Percentiles rank a stretch among this genome's conserved stretches.
Evolutionary conservation across 2,113 vertebrate genomes (phyloP).

Genomic region (Xiphorhynchus elegans): DNA sequence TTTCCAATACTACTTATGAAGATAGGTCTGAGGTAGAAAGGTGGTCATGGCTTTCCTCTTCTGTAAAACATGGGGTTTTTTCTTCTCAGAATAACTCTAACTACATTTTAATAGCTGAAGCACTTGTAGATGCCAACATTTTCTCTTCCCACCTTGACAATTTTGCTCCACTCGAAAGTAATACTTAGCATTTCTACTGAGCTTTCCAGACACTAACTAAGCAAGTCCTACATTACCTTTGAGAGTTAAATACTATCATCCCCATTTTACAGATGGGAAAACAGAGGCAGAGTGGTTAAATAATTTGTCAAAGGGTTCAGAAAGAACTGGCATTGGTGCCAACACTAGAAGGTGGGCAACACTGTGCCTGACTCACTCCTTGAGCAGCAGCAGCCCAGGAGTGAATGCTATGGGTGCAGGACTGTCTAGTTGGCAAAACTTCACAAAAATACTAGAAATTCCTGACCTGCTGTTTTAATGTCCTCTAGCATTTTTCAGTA

Average conservation of each 20-base stretch:
- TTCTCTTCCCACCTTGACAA: constrained; percentile 29
- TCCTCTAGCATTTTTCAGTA: constrained; percentile 8
- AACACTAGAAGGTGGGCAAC: not conserved
- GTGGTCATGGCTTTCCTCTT: constrained; percentile 97
- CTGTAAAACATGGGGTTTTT: constrained; percentile 80
- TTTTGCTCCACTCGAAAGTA: constrained; percentile 56
- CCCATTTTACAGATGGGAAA: constrained; percentile 59
- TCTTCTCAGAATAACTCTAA: constrained; percentile 76
- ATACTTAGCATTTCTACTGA: constrained; percentile 15
- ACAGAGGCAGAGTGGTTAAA: constrained; percentile 61
- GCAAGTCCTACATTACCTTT: not conserved
- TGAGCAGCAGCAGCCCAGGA: not conserved
- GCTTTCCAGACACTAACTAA: constrained; percentile 12
- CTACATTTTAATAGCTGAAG: constrained; percentile 64
- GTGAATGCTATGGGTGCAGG: constrained; percentile 46
- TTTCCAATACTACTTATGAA: constrained; percentile 81
- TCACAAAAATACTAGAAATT: constrained; percentile 33
- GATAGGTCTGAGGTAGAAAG: constrained; percentile 98
- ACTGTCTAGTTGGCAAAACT: constrained; percentile 13
- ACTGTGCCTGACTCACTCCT: not conserved
- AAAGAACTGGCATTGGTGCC: not conserved
- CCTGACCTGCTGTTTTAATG: constrained; percentile 32
- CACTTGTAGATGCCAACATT: not conserved
- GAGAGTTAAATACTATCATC: constrained; percentile 11
- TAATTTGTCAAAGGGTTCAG: constrained; percentile 7